Conservation (phyloP, 1,140 invertebrate genomes). For the Aphelenchoides avenae region DNA sequence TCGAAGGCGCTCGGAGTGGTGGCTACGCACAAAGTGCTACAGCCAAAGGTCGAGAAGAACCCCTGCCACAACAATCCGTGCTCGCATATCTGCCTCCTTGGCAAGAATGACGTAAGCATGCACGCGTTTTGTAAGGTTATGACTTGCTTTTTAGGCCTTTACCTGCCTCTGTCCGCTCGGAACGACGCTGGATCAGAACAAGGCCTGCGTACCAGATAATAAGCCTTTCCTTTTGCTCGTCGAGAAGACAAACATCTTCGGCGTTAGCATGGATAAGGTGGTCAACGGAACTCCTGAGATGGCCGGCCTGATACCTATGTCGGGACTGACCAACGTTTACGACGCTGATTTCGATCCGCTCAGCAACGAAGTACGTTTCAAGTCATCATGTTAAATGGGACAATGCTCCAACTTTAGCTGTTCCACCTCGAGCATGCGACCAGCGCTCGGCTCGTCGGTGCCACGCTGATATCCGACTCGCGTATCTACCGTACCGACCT, state of each 20-base stretch:
- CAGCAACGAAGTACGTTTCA: constrained; percentile 74
- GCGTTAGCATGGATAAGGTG: constrained; percentile 46
- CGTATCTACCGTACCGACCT: constrained; percentile 65
- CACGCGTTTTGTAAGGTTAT: neutral
- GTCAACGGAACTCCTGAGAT: constrained; percentile 41
- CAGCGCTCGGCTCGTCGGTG: constrained; percentile 64
- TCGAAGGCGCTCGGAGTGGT: constrained; percentile 89
- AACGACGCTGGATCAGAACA: constrained; percentile 66
- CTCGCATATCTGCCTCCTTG: constrained; percentile 81
- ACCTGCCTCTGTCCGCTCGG: constrained; percentile 87
- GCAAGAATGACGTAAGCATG: constrained; percentile 34
- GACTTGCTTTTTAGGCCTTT: constrained; percentile 66
- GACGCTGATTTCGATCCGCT: constrained; percentile 86
- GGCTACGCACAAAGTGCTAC: constrained; percentile 85
- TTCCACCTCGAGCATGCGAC: constrained; percentile 55
- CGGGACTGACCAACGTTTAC: constrained; percentile 80
- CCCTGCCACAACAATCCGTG: constrained; percentile 77
- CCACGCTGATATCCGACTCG: constrained; percentile 61
- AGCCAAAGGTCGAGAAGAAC: constrained; percentile 71
- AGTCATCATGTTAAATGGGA: too few relatives aligned
- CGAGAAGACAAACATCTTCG: constrained; percentile 68
- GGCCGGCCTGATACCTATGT: constrained; percentile 68
- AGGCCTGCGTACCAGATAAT: constrained; percentile 58
- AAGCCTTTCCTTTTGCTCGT: constrained; percentile 81
- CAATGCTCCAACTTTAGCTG: constrained; percentile 27